Base-by-base conservation (phyloP, 2,113 vertebrate genomes). In the Progne subis region DNA sequence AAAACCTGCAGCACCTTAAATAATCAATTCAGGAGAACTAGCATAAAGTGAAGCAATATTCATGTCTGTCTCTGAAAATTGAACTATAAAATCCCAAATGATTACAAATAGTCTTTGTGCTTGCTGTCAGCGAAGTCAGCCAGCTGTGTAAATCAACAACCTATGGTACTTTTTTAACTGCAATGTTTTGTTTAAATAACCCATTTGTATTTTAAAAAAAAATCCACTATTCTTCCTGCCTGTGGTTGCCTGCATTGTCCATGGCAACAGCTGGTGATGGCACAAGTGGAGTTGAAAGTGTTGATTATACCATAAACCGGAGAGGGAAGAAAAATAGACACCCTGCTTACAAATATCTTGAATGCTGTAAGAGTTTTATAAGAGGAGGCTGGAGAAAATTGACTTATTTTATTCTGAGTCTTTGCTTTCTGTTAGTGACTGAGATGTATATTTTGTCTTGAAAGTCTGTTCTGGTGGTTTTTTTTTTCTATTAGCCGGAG, bases 151-250 rank as follows among this genome's bases (percentile, higher is more conserved):
- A 81, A 96, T 83, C 87, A 90, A 31, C 74, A 69, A 44, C 71
- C 61, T 60, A 3, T 65, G 63, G 46, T 75, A 72, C 34, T 68
- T 95, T 95, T 75, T 88, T 71, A 93, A 86, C 68, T 39, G 71
- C 56, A 53, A 29, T 37, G 70, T 85, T 94, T 92, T 92, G 81
- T 92, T 88, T 94, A 89, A 94, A 82, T 86, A 88, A 84, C 61
- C 67, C 47, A 77, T 91, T 96, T 80, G 50, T 85, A 88, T 88
- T 44, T 41, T 68, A 32, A 47, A 49, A 26, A 74, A 67, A 46
- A 32, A 29, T 60, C 55, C 23, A 28, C 61, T 65, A 2, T 65
- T 85, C 11, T 70, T 75, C 26, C 63, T 90, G 16, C 39, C 55
- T 11, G 11, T 91, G 64, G 78, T 82, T 95, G 77, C 86, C 81